phyloP scores from a whole-genome alignment of 2,888 invertebrate species.

The Microplitis manilae region DNA sequence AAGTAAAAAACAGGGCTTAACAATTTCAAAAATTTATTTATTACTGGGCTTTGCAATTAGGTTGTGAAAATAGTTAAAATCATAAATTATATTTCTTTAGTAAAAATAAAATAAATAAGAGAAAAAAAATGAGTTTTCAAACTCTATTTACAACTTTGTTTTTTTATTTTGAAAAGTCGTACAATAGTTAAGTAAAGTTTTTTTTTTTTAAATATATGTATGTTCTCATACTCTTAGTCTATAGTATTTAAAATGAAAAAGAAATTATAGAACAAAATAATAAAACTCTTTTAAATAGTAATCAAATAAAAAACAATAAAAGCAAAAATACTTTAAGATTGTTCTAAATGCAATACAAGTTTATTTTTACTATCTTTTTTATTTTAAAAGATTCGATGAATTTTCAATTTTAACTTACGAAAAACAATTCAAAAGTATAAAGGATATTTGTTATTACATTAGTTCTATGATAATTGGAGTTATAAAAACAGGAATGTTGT shows the following conservation, averaged over 20 bases:
- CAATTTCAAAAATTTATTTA: no score
- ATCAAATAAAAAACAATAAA: background rate
- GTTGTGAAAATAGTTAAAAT: no score
- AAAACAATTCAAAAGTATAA: background rate
- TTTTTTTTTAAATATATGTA: background rate
- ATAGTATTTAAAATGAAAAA: background rate
- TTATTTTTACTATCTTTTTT: background rate
- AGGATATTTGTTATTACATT: conserved; percentile 19
- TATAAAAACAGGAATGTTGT: conserved; percentile 8
- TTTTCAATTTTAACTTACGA: conserved; percentile 28
- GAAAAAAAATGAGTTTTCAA: conserved; percentile 32
- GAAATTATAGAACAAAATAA: background rate
- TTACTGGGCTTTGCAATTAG: no score
- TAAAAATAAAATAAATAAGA: conserved; percentile 4
- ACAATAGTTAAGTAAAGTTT: background rate
- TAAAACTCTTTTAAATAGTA: background rate
- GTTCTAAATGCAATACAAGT: background rate
- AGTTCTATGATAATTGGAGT: conserved; percentile 30
- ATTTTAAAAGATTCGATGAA: conserved; percentile 12
- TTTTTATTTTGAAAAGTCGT: background rate
- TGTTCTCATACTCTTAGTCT: background rate
- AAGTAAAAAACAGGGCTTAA: background rate
- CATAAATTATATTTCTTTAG: no score
- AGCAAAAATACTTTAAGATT: background rate
- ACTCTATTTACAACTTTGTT: conserved; percentile 42